Evolutionary conservation across 2,113 vertebrate species (phyloP), one percentile per base, ranked within the genome.

Genomic region (Brienomyrus longianalis): DNA sequence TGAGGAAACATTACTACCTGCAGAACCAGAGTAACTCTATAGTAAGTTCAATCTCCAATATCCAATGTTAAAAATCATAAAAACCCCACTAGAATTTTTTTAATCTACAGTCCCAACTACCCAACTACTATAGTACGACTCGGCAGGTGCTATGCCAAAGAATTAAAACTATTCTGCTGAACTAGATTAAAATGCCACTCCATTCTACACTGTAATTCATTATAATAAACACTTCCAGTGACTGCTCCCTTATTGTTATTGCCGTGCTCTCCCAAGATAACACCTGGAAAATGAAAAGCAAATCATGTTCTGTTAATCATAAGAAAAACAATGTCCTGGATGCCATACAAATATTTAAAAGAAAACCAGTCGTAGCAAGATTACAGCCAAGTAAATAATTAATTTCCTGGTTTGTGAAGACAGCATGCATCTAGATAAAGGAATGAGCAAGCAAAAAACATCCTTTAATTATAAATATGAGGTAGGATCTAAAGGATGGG

Each of bases 171-270:
- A 10, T 70, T 70, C 62, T 31, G n/a, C n/a, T 70, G 10, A 80
- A 19, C 74, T 80, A 80, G 35, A 39, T 43, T 80, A 43, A 80
- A 80, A 80, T 43, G 74, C 74, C 74, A 43, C 43, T 80, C 35
- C 17, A 43, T 39, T 80, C 74, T 80, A 43, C 74, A 80, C 74
- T 80, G 74, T 80, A 80, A 39, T 43, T 35, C 74, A 39, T 39
- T 43, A 80, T 80, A 80, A 35, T 39, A 80, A 51, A 84, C 77
- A 83, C 23, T 35, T 35, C 48, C 52, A 80, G 48, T 83, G 23
- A 89, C 27, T 88, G 74, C 74, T 27, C 74, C 74, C 74, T 19
- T 80, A 80, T 80, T 80, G 35, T 97, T 97, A 97, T 96, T 96
- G 95, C 95, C 96, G n/a, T 70, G 62, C 62, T 31, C 62, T 70